phyloP scores from a whole-genome alignment of 2,888 invertebrate species.

The Himalopsyche japonica region DNA sequence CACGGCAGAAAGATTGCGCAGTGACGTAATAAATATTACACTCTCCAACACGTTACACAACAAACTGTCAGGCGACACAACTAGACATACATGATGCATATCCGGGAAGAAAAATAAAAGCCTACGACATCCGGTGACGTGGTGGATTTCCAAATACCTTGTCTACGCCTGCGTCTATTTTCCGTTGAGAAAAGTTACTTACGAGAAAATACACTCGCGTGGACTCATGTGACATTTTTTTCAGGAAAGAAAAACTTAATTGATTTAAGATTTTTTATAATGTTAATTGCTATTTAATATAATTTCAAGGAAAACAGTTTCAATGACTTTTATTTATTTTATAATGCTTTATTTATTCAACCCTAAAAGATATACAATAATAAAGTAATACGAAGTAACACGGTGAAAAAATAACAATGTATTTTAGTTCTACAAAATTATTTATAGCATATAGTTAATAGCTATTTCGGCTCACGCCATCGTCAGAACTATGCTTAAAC shows the following conservation, averaged over 20 bases:
- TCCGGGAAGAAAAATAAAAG: neutral
- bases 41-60: neutral
- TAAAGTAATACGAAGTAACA: too few relatives aligned
- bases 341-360: too few relatives aligned
- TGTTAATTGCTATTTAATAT: too few relatives aligned
- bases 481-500: too few relatives aligned
- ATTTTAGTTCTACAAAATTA: too few relatives aligned
- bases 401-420: too few relatives aligned
- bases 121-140: neutral
- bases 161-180: neutral
- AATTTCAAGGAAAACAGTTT: too few relatives aligned
- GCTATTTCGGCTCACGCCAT: too few relatives aligned
- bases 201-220: neutral
- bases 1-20: neutral
- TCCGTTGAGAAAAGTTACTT: neutral
- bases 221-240: neutral
- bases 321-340: too few relatives aligned
- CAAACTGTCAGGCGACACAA: neutral
- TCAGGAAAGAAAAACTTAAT: neutral
- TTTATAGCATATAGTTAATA: too few relatives aligned
- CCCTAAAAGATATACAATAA: too few relatives aligned
- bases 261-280: too few relatives aligned
- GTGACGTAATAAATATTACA: neutral
- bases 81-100: neutral
- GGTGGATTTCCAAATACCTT: constrained; percentile 2